These are phyloP conservation scores for Sitobion miscanthi DNA, from an alignment of 1,140 invertebrate genomes.

Conservation along the genomic window DNA sequence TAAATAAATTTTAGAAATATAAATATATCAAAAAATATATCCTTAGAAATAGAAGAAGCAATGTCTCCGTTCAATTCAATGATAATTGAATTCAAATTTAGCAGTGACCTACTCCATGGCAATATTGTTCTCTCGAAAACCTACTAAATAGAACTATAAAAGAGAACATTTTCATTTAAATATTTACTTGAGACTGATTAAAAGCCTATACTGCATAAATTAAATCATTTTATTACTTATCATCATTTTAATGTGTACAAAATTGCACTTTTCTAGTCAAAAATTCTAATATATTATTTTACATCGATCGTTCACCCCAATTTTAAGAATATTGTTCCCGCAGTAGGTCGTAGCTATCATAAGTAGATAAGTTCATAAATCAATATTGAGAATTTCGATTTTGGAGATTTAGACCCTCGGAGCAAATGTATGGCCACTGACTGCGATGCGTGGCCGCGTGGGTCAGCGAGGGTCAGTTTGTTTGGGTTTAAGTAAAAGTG, in stretches of 20 bases:
- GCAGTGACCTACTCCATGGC: no score
- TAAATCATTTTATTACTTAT: background rate
- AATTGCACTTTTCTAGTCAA: no score
- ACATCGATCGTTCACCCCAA: background rate
- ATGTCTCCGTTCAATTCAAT: no score
- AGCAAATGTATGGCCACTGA: background rate
- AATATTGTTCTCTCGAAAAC: no score
- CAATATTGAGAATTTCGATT: background rate
- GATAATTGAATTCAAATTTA: no score
- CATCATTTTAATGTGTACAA: background rate
- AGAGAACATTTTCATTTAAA: background rate
- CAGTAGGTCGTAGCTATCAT: background rate
- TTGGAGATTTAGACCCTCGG: background rate
- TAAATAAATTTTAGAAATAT: no score
- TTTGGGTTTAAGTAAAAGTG: background rate
- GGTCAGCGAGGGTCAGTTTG: background rate
- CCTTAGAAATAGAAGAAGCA: no score
- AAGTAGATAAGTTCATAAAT: background rate
- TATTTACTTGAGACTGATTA: background rate
- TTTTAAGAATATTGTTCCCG: background rate
- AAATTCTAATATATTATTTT: background rate
- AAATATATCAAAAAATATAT: no score
- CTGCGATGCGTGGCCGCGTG: background rate
- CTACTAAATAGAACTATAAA: no score
- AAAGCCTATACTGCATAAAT: background rate